A percentile compares a stretch with the other conserved stretches of the same genome.
phyloP scores from a whole-genome alignment of 2,113 vertebrate species.

The Alligator sinensis region DNA sequence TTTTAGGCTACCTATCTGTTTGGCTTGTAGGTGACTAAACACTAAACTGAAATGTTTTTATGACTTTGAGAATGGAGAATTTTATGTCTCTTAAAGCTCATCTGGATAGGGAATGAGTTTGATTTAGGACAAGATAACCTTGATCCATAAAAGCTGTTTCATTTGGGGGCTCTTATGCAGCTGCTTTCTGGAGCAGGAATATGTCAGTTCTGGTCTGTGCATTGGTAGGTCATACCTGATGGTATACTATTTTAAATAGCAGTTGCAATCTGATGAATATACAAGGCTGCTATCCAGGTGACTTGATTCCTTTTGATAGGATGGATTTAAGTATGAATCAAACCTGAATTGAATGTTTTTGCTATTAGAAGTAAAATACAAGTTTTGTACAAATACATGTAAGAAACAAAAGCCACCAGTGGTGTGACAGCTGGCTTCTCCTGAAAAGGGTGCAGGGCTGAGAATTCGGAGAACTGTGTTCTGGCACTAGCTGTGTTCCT shows the following conservation, averaged over 20 bases:
- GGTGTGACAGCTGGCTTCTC: not conserved
- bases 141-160: not conserved
- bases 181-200: not conserved
- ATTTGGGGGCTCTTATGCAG: not conserved
- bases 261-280: not conserved
- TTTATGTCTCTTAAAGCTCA: not conserved
- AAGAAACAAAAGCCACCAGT: not conserved
- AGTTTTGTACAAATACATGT: not conserved
- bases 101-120: not conserved
- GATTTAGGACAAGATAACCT: not conserved
- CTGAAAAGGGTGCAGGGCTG: not conserved
- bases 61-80: not conserved
- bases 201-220: not conserved
- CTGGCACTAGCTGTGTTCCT: not conserved
- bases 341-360: not conserved
- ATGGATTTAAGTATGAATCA: not conserved
- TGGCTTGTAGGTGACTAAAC: not conserved
- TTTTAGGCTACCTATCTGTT: not conserved
- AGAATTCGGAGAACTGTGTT: not conserved
- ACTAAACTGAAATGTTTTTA: conserved; percentile 5
- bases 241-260: not conserved
- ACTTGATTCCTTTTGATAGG: not conserved
- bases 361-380: not conserved
- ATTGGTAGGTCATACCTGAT: not conserved
- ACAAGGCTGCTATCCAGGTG: not conserved